Conservation (phyloP, 2,797 vertebrate genomes). For the Sciurus carolinensis region DNA sequence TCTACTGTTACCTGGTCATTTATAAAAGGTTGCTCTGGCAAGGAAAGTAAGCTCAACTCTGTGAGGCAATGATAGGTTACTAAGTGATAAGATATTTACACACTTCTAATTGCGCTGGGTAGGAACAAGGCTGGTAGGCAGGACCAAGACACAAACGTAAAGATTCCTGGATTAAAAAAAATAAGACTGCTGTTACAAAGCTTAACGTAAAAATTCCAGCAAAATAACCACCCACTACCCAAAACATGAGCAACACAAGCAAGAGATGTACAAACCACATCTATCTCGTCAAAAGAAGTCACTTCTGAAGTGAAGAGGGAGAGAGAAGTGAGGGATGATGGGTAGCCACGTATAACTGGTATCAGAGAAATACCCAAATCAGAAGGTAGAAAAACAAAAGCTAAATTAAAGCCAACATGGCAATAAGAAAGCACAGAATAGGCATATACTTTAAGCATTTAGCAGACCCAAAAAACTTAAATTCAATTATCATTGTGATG, state of each 20-base stretch:
- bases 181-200: background rate
- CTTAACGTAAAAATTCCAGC: constrained; percentile 35
- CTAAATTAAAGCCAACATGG: constrained; percentile 5
- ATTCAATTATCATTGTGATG: background rate
- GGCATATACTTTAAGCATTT: background rate
- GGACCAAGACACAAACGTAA: background rate
- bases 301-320: constrained; percentile 13
- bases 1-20: background rate
- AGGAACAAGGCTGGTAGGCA: background rate
- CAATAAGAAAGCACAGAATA: constrained; percentile 1
- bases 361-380: constrained; percentile 16
- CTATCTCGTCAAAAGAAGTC: background rate
- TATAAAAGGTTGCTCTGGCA: background rate
- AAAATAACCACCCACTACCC: background rate
- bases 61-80: background rate
- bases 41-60: background rate
- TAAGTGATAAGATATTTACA: background rate
- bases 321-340: background rate
- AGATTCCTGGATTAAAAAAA: background rate
- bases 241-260: background rate
- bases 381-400: constrained; percentile 36
- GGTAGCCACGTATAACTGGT: background rate
- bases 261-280: background rate
- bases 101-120: background rate
- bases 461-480: background rate